Base-by-base conservation (phyloP, 2,888 invertebrate genomes). In the Cryptus viduatorius region DNA sequence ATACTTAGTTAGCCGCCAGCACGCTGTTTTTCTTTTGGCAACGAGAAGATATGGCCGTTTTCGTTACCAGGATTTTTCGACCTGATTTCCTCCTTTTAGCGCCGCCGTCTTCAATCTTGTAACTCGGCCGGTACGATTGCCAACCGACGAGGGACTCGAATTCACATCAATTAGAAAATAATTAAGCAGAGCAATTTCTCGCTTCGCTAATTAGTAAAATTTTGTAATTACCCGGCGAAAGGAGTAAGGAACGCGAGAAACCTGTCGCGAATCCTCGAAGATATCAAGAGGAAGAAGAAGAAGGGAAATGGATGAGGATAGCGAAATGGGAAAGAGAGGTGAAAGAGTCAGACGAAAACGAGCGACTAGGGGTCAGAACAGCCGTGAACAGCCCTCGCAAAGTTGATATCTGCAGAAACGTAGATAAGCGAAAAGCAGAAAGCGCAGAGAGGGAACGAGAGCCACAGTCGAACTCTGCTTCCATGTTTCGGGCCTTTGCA, bases 131-230 rank as follows among this genome's bases (percentile, higher is more conserved):
- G 46, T 7, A 44, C 65, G 53, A 67, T 67, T 44, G 24, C 10
- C 16, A 14, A 61, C 19, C 73, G 29, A n/a, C 53, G 56, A 46
- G 24, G 73, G 65, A 50, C 73, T 69, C 48, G 77, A 68, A 78
- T 72, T 85, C 73, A 59, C 75, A 81, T 88, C 89, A 87, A 90
- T 89, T 88, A 83, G 86, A 88, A 89, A 89, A 89, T 90, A 89
- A 89, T 90, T 89, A 89, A 88, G 86, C 77, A 31, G 56, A 50
- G 79, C 76, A 86, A 90, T 89, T 89, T 87, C 87, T 82, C 78
- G 84, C 73, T 86, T 87, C 83, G 86, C 87, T 91, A 91, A 90
- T 90, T 90, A 89, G 87, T 83, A 81, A 82, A 88, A 89, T 86
- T 37, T 86, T 83, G 87, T 84, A 90, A 91, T 90, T 91, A 89